Percentiles rank a stretch among this genome's conserved stretches.
phyloP scores from a whole-genome alignment of 2,888 invertebrate genomes.

The Pachycephus smyrnensis region DNA sequence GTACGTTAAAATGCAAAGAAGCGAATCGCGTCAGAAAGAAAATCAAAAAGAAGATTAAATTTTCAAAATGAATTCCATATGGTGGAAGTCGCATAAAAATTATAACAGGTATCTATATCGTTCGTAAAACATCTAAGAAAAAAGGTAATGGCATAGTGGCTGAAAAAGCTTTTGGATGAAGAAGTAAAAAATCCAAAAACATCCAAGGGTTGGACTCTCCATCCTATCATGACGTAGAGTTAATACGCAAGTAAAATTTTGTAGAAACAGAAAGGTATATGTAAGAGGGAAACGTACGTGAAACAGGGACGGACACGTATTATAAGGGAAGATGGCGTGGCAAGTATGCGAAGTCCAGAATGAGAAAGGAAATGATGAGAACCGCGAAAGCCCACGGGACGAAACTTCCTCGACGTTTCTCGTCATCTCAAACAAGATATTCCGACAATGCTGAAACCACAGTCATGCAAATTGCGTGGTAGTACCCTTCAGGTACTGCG shows the following conservation, averaged over 20 bases:
- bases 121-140: too few species aligned
- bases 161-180: too few species aligned
- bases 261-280: not conserved
- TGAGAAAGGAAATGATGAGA: not conserved
- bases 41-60: not conserved
- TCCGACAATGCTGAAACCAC: slow-evolving; percentile 34
- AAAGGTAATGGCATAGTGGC: too few species aligned
- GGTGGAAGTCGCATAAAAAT: not conserved
- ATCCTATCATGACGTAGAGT: not conserved
- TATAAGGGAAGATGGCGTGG: not conserved
- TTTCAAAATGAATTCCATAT: not conserved
- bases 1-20: not conserved
- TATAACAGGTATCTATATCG: not conserved
- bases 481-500: not conserved
- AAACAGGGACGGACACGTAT: not conserved
- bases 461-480: slow-evolving; percentile 35
- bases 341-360: not conserved
- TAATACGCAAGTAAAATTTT: not conserved
- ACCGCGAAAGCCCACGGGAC: slow-evolving; percentile 15
- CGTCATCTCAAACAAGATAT: slow-evolving; percentile 36
- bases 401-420: slow-evolving; percentile 30
- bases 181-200: too few species aligned
- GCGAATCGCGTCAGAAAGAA: not conserved
- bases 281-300: not conserved
- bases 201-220: too few species aligned